Conservation (phyloP, 2,113 vertebrate species). For the Pedionomus torquatus region DNA sequence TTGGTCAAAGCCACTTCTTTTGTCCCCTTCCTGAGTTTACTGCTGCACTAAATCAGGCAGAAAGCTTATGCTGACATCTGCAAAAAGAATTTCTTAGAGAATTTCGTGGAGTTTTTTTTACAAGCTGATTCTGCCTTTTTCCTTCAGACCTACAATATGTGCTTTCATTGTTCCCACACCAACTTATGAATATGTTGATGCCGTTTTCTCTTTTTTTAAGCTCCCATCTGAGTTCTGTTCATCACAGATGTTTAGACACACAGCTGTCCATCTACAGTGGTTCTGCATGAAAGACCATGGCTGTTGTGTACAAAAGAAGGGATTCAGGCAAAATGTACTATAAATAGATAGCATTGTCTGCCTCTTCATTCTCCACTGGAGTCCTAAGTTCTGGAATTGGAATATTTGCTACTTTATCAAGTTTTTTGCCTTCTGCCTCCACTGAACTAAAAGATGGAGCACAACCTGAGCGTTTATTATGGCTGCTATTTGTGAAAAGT, state of each 20-base stretch:
- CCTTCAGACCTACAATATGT: conserved; percentile 76
- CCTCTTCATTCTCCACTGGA: conserved; percentile 62
- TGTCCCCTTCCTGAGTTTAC: conserved; percentile 42
- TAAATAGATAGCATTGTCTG: conserved; percentile 67
- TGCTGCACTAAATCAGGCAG: conserved; percentile 35
- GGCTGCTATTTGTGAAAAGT: conserved; percentile 18
- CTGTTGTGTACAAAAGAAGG: conserved; percentile 68
- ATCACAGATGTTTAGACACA: conserved; percentile 77
- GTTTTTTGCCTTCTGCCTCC: conserved; percentile 47
- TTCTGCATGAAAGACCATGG: conserved; percentile 75
- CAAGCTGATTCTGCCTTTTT: conserved; percentile 73
- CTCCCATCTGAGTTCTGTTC: conserved; percentile 76
- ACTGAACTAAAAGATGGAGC: conserved; percentile 34
- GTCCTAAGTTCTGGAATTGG: conserved; percentile 66
- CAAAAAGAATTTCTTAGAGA: conserved; percentile 68
- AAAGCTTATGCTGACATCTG: conserved; percentile 72
- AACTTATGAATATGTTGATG: conserved; percentile 78
- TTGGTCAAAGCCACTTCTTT: conserved; percentile 14
- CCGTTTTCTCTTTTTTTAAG: conserved; percentile 71
- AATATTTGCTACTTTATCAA: conserved; percentile 68
- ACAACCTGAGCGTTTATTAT: conserved; percentile 47
- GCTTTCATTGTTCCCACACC: conserved; percentile 74
- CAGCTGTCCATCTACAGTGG: conserved; percentile 77
- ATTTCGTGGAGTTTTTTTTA: conserved; percentile 26
- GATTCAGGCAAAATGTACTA: conserved; percentile 71